phyloP scores from a whole-genome alignment of 2,113 vertebrate species.

The Uria lomvia region DNA sequence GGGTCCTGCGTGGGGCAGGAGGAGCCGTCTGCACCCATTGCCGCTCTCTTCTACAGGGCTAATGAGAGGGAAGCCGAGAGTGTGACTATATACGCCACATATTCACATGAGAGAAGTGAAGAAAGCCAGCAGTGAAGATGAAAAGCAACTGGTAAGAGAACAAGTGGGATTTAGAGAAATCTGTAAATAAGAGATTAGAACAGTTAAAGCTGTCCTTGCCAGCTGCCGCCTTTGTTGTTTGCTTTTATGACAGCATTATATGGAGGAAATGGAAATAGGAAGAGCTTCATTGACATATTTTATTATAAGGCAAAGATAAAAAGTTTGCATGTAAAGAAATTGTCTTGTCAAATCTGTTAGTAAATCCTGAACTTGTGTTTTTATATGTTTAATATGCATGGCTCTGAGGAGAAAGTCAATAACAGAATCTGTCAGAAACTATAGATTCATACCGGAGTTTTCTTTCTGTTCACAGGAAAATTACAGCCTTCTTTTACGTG shows the following conservation, averaged over 20 bases:
- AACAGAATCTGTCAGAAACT: constrained; percentile 9
- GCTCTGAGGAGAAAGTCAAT: neutral
- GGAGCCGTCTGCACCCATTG: neutral
- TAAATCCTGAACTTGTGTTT: neutral
- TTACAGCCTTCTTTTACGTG: constrained; percentile 60
- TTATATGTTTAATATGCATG: neutral
- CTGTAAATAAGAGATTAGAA: constrained; percentile 29
- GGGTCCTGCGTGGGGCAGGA: constrained; percentile 47
- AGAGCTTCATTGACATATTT: neutral
- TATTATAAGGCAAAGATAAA: neutral
- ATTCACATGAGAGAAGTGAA: constrained; percentile 27
- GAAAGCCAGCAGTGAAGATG: constrained; percentile 61
- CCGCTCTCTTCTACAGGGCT: neutral
- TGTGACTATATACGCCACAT: neutral
- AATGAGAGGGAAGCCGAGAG: neutral
- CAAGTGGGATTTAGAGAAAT: constrained; percentile 8
- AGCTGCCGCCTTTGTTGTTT: neutral
- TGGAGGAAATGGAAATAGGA: neutral
- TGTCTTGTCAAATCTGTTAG: neutral
- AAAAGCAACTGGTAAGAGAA: constrained; percentile 75
- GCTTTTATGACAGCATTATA: neutral
- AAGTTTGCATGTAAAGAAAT: neutral
- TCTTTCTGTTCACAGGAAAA: constrained; percentile 69
- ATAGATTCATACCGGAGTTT: neutral
- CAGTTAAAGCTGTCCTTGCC: neutral